Base-by-base conservation (phyloP, 2,113 vertebrate genomes). In the Hyla sarda region DNA sequence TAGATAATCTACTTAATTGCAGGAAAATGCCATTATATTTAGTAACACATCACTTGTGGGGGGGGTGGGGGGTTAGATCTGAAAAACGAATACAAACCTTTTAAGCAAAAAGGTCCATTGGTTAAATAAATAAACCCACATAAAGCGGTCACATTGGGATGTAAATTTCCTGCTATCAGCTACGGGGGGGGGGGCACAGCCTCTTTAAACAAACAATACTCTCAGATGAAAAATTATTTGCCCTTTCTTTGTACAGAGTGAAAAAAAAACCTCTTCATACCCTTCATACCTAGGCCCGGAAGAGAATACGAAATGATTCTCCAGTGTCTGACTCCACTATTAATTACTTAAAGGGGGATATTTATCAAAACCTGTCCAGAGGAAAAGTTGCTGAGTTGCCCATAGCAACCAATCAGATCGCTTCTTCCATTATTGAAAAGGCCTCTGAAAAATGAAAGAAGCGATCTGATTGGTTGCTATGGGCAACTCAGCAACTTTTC, bases 41-140 rank as follows among this genome's bases (percentile, higher is more conserved):
- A 87, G 78, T 74, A 82, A 87, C 85, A 87, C 77, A 16, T 87
- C 85, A 72, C 85, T 87, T 87, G 85, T 87, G 78, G 78, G 78
- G 82, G 60, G 74, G 77, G 62, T 82, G 72, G 41, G 41, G 77
- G 77, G 77, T 81, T 72, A 81, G 67, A 73, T 73, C 50, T 62
- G 48, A 87, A 71, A 87, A 82, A 56, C 37, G 37, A 82, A 71
- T 82, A 72, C 77, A 82, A 87, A 87, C 77, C 85, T 82, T 87
- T 87, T 87, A 87, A 60, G 85, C 85, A 28, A 81, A n/a, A 87
- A 87, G 85, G 85, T 87, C 85, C 85, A 87, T 34, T 87, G 85
- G 85, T 87, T 87, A 87, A 87, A 87, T 87, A 87, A 87, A 87
- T 87, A 87, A 87, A 87, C 73, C 85, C 85, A 45, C 85, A 81